Evolutionary conservation across 2,797 vertebrate genomes (phyloP), one percentile per base, ranked within the genome.

Genomic region (Hozukius guyotensis): DNA sequence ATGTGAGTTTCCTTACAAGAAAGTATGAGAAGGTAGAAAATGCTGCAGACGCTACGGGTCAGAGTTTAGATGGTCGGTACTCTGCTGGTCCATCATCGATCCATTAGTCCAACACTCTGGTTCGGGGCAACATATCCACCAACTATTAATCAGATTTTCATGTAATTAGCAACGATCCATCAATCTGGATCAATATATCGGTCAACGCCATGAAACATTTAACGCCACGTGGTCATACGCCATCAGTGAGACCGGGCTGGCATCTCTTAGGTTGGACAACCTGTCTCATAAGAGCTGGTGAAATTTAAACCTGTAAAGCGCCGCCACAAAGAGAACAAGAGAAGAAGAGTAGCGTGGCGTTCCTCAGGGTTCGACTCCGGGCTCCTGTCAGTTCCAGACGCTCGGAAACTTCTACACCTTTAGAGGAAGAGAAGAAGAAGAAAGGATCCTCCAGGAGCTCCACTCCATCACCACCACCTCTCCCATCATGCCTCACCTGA

Each of bases 401-500:
- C n/a, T 57, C 8, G 8, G 18, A 60, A 77, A 66, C 62, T 71
- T 78, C 56, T 49, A 5, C 27, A 72, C 32, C 36, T 81, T 78
- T 52, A 73, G 42, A 83, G 36, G 4, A 71, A 27, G 13, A 78
- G 38, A 64, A 29, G 49, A 77, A 69, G 34, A 22, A n/a, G 36
- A 38, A 67, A 63, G 11, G 77, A 84, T 88, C 77, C 73, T 75
- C 32, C 74, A 75, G 81, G 83, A 91, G 70, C 83, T 72, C 68
- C 72, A 22, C 78, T 83, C 87, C 77, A 86, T 84, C 86, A 86
- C 76, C 69, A 8, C 36, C 71, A 38, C 36, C 36, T 69, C 83
- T 80, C 85, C 85, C 87, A 88, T 89, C 84, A 92, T 85, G 83
- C 89, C 75, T 87, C 88, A 87, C 89, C 90, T 89, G 85, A 87